Base-by-base conservation (phyloP, 1,140 invertebrate genomes). In the Sarcophaga peregrina region DNA sequence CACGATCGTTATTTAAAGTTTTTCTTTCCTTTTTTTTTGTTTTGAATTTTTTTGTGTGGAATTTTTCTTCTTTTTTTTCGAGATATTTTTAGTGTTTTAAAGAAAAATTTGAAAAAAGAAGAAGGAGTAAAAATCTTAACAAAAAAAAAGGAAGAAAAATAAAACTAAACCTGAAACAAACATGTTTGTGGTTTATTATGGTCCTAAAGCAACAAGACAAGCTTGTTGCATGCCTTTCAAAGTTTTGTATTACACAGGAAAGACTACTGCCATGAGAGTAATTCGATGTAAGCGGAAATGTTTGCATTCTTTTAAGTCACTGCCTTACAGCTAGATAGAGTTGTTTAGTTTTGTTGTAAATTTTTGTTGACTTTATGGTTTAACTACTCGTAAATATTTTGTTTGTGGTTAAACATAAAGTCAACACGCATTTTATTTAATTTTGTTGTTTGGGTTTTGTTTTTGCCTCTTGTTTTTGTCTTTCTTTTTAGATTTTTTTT, bases 331-430 rank as follows among this genome's bases (percentile, higher is more conserved):
- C 25, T 37, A 7, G 54, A 58, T 58, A 58, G 54, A 58, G 54
- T 58, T 58, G 54, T 58, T 68, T 68, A 68, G 25, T 68, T 20
- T 10, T 52, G 62, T 68, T 68, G 62, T 25, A 68, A 37, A n/a
- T 68, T n/a, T 68, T 68, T 68, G 62, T 68, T 68, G 62, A 68
- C 62, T 68, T 68, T 68, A 68, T 68, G 62, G 62, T 68, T 68
- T 68, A 25, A n/a, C 62, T 68, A 68, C 62, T 68, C 62, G 62
- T 68, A 68, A 68, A 68, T 68, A 68, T 68, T 68, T 68, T 68
- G 62, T 68, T 68, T 68, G 62, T 68, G 62, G 62, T 68, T 68
- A 68, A 68, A 68, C 62, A 68, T 68, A 68, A 7, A 68, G 62
- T 68, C 17, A 68, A 68, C 62, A 68, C 62, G 62, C 62, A 20